Base-by-base conservation (phyloP, 2,113 vertebrate genomes). In the Egretta garzetta region DNA sequence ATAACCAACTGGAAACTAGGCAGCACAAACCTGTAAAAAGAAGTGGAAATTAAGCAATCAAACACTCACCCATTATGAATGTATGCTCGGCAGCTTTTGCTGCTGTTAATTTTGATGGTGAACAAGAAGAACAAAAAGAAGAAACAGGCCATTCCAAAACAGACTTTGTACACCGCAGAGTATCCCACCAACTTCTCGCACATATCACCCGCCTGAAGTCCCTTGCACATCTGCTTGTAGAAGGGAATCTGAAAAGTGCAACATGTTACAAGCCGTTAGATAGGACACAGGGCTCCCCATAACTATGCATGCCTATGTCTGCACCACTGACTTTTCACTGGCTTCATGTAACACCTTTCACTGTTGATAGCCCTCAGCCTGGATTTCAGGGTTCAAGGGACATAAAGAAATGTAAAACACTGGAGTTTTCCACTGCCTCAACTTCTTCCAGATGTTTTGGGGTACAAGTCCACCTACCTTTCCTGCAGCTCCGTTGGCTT, bases 111-210 rank as follows among this genome's bases (percentile, higher is more conserved):
- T 66, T 98, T 97, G 71, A 99, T 86, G 81, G 99, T 99, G 97
- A 99, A 96, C 63, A 99, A 32, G 59, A 63, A 98, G 93, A 99
- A 99, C 26, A 99, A 55, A 16, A 99, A 98, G 98, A 99, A 99
- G 98, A 99, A 99, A 96, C 99, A 99, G 84, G 99, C 99, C 99
- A 99, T 99, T 94, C 99, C 99, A 39, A 99, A 99, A 95, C 99
- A 99, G 95, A 99, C 98, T 96, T 99, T 99, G 93, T 99, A 99
- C 43, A 99, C 99, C 0, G 99, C 99, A 7, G 99, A 98, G 80
- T 99, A 99, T 20, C 99, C 99, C 55, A 99, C 99, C 81, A 99
- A 97, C 82, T 98, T 98, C 96, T 99, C 98, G 35, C 99, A 99
- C 93, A 98, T 98, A 68, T 99, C 98, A 3, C 99, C 99, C 1